phyloP scores from a whole-genome alignment of 2,888 invertebrate genomes.

The Alloplasta piceator region DNA sequence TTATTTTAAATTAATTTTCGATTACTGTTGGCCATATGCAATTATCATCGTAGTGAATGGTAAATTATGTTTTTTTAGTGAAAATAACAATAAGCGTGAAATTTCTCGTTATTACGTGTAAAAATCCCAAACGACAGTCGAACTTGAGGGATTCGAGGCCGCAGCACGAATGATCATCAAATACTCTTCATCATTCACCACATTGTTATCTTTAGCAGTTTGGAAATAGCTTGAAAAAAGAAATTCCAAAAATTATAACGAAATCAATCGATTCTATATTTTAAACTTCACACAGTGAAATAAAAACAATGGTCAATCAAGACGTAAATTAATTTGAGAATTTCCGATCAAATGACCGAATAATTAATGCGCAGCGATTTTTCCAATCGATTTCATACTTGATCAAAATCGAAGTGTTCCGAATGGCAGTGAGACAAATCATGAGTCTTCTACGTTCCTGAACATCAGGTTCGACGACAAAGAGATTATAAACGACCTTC shows the following conservation, averaged over 20 bases:
- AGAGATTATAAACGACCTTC: constrained; percentile 38
- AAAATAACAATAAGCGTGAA: neutral
- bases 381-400: constrained; percentile 51
- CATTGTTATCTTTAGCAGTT: constrained; percentile 41
- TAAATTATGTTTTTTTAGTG: no score
- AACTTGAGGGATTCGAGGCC: constrained; percentile 58
- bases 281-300: neutral
- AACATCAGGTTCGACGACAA: constrained; percentile 25
- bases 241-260: neutral
- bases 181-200: constrained; percentile 65
- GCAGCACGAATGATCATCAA: constrained; percentile 55
- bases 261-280: neutral
- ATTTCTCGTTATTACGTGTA: constrained; percentile 52
- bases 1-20: no score
- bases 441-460: constrained; percentile 46
- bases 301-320: neutral
- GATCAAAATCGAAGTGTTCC: constrained; percentile 53
- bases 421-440: constrained; percentile 40
- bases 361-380: neutral
- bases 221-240: constrained; percentile 60
- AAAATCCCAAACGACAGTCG: constrained; percentile 64
- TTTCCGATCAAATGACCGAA: neutral
- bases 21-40: no score
- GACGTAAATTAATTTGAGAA: neutral
- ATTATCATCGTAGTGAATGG: no score